Evolutionary conservation across 1,140 invertebrate genomes (phyloP), one percentile per base, ranked within the genome.

Genomic region (Rhynchophorus ferrugineus): DNA sequence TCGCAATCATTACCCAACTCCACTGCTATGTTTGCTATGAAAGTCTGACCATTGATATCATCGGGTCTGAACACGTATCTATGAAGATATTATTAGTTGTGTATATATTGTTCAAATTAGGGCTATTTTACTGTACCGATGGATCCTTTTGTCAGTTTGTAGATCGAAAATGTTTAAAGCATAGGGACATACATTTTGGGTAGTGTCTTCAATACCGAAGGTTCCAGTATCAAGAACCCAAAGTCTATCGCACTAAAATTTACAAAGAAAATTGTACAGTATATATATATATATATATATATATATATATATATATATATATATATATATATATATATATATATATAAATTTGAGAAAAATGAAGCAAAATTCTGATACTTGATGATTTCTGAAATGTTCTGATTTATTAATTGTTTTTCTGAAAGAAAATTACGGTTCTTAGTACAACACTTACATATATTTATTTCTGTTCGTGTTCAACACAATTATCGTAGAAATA

Each of bases 221-320:
- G 86, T 89, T 47, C 87, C 87, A 3, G 84, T 84, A 62, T 89
- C 86, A 21, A 89, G 68, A 0, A 88, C 85, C 87, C 86, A 90
- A 0, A 90, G 74, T 49, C 87, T 73, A 49, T 87, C 81, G 62
- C 86, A 89, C 49, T 55, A 35, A 41, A 52, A 46, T 17, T 13
- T 19, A 22, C 13, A 22, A 44, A 21, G 3, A 7, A 33, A n/a
- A n/a, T n/a, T n/a, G n/a, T n/a, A n/a, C n/a, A n/a, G n/a, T n/a
- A n/a, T n/a, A n/a, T n/a, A n/a, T n/a, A n/a, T n/a, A n/a, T n/a
- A n/a, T n/a, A n/a, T n/a, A n/a, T n/a, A n/a, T n/a, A n/a, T n/a
- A n/a, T n/a, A n/a, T n/a, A n/a, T n/a, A n/a, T n/a, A n/a, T n/a
- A n/a, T n/a, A n/a, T n/a, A n/a, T n/a, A n/a, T n/a, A n/a, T n/a